Evolutionary conservation across 1,140 invertebrate species (phyloP).

Genomic region (Catajapyx aquilonaris): DNA sequence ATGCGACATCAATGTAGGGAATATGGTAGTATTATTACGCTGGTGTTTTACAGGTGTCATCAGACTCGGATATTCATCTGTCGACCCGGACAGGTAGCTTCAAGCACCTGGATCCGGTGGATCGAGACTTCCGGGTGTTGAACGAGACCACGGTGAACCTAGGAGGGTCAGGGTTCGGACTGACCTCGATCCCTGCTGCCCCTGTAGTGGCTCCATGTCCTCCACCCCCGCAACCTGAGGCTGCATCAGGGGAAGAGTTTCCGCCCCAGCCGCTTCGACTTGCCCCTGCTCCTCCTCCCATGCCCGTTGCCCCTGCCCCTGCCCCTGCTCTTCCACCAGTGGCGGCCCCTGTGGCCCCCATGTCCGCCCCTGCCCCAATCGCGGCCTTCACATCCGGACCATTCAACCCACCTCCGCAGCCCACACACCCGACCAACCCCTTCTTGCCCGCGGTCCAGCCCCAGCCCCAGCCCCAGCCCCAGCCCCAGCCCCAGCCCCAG

Average conservation of each 20-base stretch:
- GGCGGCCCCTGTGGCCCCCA: constrained; percentile 13
- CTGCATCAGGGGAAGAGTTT: constrained; percentile 14
- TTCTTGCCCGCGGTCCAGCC: constrained; percentile 3
- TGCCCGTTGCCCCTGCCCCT: constrained; percentile 14
- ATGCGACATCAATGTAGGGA: too few species aligned
- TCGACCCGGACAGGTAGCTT: constrained; percentile 36
- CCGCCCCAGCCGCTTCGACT: constrained; percentile 32
- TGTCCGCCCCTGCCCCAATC: constrained; percentile 11
- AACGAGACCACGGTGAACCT: constrained; percentile 10
- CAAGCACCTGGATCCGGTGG: constrained; percentile 41
- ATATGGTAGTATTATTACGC: too few species aligned
- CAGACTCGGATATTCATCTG: constrained; percentile 39
- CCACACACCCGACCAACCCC: too few species aligned
- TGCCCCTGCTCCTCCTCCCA: constrained; percentile 21
- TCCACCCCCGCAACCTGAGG: constrained; percentile 10
- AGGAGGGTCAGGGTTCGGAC: constrained; percentile 6
- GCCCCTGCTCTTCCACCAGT: constrained; percentile 15
- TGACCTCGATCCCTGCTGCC: not conserved
- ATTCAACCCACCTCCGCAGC: too few species aligned
- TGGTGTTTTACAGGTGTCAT: constrained; percentile 31
- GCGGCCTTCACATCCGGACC: not conserved
- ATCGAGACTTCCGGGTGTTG: constrained; percentile 26
- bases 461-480: not conserved
- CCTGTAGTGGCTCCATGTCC: not conserved
- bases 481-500: constrained; percentile 6